Conservation (phyloP, 1,140 invertebrate species). For the Grapholita molesta region DNA sequence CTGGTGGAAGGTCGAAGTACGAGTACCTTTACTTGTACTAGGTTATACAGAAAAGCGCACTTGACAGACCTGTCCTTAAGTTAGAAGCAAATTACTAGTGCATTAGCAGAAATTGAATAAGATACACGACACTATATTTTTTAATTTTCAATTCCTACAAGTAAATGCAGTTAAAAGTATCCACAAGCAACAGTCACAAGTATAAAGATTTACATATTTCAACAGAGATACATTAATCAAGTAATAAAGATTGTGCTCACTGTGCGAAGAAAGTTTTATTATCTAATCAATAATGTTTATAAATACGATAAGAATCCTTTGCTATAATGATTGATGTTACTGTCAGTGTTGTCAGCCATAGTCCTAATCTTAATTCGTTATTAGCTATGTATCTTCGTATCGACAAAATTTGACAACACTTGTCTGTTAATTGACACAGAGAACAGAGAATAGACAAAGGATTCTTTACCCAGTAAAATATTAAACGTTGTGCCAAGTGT, state of each 20-base stretch:
- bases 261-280: constrained; percentile 42
- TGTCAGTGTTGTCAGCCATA: too few species aligned
- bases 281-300: neutral
- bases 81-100: neutral
- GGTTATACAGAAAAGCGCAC: too few species aligned
- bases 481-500: neutral
- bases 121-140: neutral
- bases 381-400: too few species aligned
- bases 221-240: constrained; percentile 27
- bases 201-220: constrained; percentile 26
- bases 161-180: constrained; percentile 37
- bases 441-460: neutral
- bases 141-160: constrained; percentile 45
- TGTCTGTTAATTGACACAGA: neutral
- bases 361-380: too few species aligned
- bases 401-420: neutral
- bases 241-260: constrained; percentile 57
- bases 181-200: constrained; percentile 11
- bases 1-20: too few species aligned
- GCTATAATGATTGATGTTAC: neutral
- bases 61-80: neutral
- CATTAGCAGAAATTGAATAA: neutral
- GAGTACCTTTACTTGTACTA: too few species aligned
- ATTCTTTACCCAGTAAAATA: neutral
- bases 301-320: constrained; percentile 2